Percentiles rank a stretch among this genome's conserved stretches.
Evolutionary conservation across 2,797 vertebrate species (phyloP).

Genomic region (Spondyliosoma cantharus): DNA sequence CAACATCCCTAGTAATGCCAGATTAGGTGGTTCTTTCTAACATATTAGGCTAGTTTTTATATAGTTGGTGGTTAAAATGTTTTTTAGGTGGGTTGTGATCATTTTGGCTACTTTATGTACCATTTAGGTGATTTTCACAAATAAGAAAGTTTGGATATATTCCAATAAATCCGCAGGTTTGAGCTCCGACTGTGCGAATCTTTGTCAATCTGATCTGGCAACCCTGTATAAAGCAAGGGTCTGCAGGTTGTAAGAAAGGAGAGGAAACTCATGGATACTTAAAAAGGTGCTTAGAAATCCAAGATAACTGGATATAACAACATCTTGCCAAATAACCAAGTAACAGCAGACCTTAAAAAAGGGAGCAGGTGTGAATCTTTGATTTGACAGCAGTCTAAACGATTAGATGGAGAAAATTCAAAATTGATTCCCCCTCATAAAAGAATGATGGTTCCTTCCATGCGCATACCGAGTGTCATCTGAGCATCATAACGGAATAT

Average conservation of each 20-base stretch:
- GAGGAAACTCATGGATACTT: background rate
- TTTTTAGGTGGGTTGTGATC: background rate
- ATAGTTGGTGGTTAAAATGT: background rate
- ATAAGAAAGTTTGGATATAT: background rate
- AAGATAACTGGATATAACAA: background rate
- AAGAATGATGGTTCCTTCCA: background rate
- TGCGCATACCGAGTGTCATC: background rate
- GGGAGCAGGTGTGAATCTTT: background rate
- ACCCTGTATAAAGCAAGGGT: background rate
- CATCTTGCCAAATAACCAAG: background rate
- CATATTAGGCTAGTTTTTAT: background rate
- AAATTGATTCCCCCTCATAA: slow-evolving; percentile 9
- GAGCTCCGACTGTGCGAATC: background rate
- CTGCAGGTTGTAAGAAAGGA: background rate
- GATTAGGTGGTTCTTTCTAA: background rate
- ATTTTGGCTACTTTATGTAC: background rate
- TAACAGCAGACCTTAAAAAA: background rate
- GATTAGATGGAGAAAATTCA: background rate
- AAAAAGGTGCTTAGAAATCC: background rate
- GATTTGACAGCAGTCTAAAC: background rate
- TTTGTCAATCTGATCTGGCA: background rate
- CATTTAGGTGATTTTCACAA: background rate
- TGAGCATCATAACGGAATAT: background rate
- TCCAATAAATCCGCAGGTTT: background rate
- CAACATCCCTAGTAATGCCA: background rate